Conservation (phyloP, 2,113 vertebrate genomes). For the Nanorana parkeri region DNA sequence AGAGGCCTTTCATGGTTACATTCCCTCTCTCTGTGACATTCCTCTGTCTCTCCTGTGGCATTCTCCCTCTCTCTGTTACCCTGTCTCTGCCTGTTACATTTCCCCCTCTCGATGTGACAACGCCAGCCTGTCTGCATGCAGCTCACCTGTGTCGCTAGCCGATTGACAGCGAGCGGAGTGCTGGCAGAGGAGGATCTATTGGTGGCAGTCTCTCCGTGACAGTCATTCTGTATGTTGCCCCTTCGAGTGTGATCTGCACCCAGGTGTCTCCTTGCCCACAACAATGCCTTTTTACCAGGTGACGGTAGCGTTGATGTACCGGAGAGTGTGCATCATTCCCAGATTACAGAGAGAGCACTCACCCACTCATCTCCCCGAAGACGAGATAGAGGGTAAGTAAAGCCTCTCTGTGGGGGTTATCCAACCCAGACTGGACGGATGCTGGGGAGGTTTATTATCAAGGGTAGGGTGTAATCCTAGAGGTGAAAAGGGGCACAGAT, state of each 20-base stretch:
- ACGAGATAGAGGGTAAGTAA: slow-evolving; percentile 93
- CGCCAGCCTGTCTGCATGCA: slow-evolving; percentile 36
- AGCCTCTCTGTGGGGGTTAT: not conserved
- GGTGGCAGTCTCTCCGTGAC: slow-evolving; percentile 39
- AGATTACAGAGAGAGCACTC: slow-evolving; percentile 86
- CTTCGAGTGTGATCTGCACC: slow-evolving; percentile 59
- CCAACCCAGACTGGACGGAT: not conserved
- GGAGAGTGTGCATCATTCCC: slow-evolving; percentile 94
- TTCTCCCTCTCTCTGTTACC: not conserved
- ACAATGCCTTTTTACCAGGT: slow-evolving; percentile 96
- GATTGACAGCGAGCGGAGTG: slow-evolving; percentile 16
- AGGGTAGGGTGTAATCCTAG: not conserved
- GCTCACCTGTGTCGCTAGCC: slow-evolving; percentile 41
- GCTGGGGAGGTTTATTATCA: fast-evolving
- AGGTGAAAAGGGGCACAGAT: not conserved
- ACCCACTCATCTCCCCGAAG: slow-evolving; percentile 91
- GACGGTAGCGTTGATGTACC: slow-evolving; percentile 96
- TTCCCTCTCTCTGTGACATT: not conserved
- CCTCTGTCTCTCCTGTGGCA: slow-evolving; percentile 1
- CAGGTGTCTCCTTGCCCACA: slow-evolving; percentile 71
- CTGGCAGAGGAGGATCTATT: slow-evolving; percentile 55
- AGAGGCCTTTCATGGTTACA: too few relatives aligned
- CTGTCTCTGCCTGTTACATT: too few relatives aligned
- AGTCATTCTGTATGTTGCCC: slow-evolving; percentile 51
- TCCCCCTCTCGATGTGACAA: slow-evolving; percentile 20